phyloP scores from a whole-genome alignment of 2,113 vertebrate species.

The Nesoenas mayeri region DNA sequence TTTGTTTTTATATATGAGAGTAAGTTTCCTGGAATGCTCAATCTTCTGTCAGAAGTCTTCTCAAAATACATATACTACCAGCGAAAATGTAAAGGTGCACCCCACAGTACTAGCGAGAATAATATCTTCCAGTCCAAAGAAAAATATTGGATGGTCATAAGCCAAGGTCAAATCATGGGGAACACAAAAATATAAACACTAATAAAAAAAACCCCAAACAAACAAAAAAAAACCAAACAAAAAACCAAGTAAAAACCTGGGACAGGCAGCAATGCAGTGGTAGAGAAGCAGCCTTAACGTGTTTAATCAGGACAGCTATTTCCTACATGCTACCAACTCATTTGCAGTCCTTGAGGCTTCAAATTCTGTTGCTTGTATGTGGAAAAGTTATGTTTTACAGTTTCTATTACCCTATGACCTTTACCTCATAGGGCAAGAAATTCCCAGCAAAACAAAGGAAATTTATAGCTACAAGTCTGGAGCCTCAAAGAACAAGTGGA shows the following conservation, averaged over 20 bases:
- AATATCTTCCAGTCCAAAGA: background rate
- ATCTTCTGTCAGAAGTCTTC: background rate
- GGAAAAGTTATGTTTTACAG: background rate
- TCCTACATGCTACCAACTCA: background rate
- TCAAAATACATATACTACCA: background rate
- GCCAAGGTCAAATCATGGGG: background rate
- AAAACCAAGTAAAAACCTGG: accelerated
- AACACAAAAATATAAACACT: background rate
- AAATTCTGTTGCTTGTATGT: background rate
- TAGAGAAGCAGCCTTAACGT: background rate
- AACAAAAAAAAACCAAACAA: too few relatives aligned
- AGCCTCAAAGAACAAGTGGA: background rate
- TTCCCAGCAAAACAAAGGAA: background rate
- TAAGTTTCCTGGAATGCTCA: background rate
- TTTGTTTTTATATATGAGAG: background rate
- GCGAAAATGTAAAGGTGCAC: background rate
- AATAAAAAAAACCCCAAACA: background rate
- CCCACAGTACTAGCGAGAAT: background rate
- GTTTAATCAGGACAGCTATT: background rate
- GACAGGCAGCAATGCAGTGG: background rate
- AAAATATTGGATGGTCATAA: background rate
- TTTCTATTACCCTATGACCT: background rate
- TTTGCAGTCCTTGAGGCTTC: background rate
- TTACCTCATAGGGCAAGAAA: background rate
- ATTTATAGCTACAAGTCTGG: background rate